A percentile compares a stretch with the other conserved stretches of the same genome.
These are phyloP conservation scores for Channa striata DNA, from an alignment of 2,797 vertebrate genomes.

Conservation along the genomic window DNA sequence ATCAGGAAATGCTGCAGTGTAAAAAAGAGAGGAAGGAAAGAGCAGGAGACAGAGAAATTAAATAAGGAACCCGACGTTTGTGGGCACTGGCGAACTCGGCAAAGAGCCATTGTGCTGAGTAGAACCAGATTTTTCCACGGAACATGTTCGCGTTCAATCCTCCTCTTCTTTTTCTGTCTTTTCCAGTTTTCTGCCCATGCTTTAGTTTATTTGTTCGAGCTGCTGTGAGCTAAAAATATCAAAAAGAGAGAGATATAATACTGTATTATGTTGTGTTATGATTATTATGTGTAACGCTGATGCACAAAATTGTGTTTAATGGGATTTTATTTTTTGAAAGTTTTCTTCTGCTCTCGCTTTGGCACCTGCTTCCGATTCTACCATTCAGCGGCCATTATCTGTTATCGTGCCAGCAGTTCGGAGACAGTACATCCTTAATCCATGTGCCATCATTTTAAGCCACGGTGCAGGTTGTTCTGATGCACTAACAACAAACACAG, in stretches of 20 bases:
- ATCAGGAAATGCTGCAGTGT: conserved; percentile 43
- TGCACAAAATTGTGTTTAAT: background rate
- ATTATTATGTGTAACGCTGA: background rate
- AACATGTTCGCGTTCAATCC: conserved; percentile 41
- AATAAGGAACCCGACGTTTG: conserved; percentile 54
- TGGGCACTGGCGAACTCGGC: conserved; percentile 61
- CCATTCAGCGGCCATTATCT: too few relatives aligned
- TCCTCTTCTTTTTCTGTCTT: conserved; percentile 23
- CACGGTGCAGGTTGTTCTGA: too few relatives aligned
- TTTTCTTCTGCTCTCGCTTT: too few relatives aligned
- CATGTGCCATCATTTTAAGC: too few relatives aligned
- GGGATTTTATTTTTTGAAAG: too few relatives aligned
- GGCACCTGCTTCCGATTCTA: too few relatives aligned
- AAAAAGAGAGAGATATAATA: background rate
- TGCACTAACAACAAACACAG: too few relatives aligned
- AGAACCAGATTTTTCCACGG: conserved; percentile 75
- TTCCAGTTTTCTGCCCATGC: conserved; percentile 16
- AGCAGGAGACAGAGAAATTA: conserved; percentile 51
- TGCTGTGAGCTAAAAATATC: conserved; percentile 34
- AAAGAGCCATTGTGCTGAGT: conserved; percentile 55
- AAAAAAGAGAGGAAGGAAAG: conserved; percentile 29
- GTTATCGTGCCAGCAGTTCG: too few relatives aligned
- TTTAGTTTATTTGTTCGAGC: conserved; percentile 37
- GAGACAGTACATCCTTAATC: too few relatives aligned
- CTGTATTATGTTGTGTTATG: too few relatives aligned